phyloP scores from a whole-genome alignment of 2,113 vertebrate genomes.

The Larimichthys polyactis region DNA sequence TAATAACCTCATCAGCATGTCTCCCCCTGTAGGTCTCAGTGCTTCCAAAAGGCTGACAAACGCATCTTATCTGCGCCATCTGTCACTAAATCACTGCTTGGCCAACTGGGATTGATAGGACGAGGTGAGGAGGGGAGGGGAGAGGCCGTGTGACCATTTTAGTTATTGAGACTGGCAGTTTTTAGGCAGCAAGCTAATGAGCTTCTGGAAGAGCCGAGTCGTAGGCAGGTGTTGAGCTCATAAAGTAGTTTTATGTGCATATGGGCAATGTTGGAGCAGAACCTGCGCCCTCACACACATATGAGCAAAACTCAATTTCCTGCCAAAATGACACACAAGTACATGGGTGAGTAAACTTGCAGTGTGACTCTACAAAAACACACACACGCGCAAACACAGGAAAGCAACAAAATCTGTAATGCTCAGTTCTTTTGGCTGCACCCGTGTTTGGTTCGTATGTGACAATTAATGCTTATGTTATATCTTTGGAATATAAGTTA shows the following conservation, averaged over 20 bases:
- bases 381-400: neutral
- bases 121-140: conserved; percentile 27
- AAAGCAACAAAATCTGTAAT: conserved; percentile 4
- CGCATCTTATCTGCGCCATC: conserved; percentile 68
- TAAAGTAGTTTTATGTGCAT: conserved; percentile 67
- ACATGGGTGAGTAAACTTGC: conserved; percentile 61
- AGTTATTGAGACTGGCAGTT: conserved; percentile 58
- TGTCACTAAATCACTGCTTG: conserved; percentile 63
- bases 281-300: conserved; percentile 49
- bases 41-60: conserved; percentile 56
- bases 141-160: conserved; percentile 10
- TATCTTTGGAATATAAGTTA: neutral
- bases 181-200: conserved; percentile 53
- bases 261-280: conserved; percentile 52
- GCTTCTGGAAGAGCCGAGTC: conserved; percentile 16
- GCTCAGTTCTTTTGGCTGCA: neutral
- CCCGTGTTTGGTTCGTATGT: neutral
- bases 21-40: conserved; percentile 45
- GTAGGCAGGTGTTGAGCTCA: conserved; percentile 64
- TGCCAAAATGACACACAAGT: conserved; percentile 63
- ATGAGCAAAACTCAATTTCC: conserved; percentile 65
- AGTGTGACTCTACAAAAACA: conserved; percentile 7
- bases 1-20: conserved; percentile 62
- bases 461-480: conserved; percentile 11
- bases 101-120: conserved; percentile 64